Evolutionary conservation across 2,113 vertebrate species (phyloP), one percentile per base, ranked within the genome.

Genomic region (Sylvietta virens): DNA sequence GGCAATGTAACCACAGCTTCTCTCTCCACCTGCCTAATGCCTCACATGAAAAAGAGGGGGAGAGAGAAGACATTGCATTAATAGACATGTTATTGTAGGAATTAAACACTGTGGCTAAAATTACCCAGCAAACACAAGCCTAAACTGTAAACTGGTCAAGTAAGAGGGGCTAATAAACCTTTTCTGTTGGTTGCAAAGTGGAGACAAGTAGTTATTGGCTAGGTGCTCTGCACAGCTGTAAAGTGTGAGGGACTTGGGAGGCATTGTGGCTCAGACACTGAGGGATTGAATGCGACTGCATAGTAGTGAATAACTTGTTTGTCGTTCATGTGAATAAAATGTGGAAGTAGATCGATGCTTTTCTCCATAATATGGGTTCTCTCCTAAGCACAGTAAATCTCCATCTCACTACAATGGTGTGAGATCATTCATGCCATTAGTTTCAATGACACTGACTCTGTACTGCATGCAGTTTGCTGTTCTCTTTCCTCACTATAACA

Each of bases 291-390:
- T 95, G 96, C 47, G 83, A 65, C 92, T 58, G 82, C 94, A 94
- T 31, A 95, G 92, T 39, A 39, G 61, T 96, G 96, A 97, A 97
- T 97, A 97, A 95, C 92, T 89, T 96, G 94, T 96, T 96, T 97
- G 96, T 97, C 94, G 42, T 87, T 96, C 86, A 94, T 94, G 96
- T 96, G 96, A 97, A 97, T 94, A 95, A 96, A 96, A 97, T 92
- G 95, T 97, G 95, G 96, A 97, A 97, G 96, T 96, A 97, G 96
- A 97, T 97, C 94, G 92, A 96, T 97, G 96, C 94, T 97, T 97
- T 95, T 93, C 96, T 94, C 92, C 94, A 97, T 96, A 97, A 94
- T 97, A 97, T 96, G 95, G 92, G 96, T 97, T 96, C 96, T 96
- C 94, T 96, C 13, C 95, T 93, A 88, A 94, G 96, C 92, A 96